Conservation (phyloP, 2,888 invertebrate genomes). For the Electrophaes corylata region DNA sequence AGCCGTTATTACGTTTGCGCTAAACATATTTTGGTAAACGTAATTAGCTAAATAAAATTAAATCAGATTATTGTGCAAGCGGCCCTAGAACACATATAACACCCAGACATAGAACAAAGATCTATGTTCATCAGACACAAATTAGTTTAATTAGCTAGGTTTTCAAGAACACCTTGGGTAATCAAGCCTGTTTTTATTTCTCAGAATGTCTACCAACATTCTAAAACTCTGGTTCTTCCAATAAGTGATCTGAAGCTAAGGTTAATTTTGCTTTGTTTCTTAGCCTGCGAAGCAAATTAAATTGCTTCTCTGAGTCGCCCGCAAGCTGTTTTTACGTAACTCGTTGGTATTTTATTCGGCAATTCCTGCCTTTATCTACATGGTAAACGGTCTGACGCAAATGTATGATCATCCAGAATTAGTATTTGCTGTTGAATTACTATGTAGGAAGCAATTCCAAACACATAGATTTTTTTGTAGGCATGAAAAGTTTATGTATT, state of each 20-base stretch:
- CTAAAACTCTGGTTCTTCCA: conserved; percentile 59
- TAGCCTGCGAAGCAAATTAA: conserved; percentile 31
- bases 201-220: conserved; percentile 45
- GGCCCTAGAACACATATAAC: no score
- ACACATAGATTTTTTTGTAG: no score
- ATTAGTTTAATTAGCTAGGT: background rate
- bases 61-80: no score
- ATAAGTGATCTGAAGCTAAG: conserved; percentile 67
- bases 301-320: conserved; percentile 37
- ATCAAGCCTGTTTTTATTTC: conserved; percentile 53
- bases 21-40: no score
- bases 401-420: background rate
- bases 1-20: no score
- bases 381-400: background rate
- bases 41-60: no score
- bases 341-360: background rate
- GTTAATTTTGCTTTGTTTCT: conserved; percentile 66
- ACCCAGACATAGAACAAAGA: no score
- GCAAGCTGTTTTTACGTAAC: background rate
- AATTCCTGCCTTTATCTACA: background rate
- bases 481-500: no score
- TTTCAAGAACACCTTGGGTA: conserved; percentile 23
- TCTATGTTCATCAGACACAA: no score
- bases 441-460: background rate
- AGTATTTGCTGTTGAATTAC: background rate